Base-by-base conservation (phyloP, 2,888 invertebrate species). In the Cylindroiulus punctatus region DNA sequence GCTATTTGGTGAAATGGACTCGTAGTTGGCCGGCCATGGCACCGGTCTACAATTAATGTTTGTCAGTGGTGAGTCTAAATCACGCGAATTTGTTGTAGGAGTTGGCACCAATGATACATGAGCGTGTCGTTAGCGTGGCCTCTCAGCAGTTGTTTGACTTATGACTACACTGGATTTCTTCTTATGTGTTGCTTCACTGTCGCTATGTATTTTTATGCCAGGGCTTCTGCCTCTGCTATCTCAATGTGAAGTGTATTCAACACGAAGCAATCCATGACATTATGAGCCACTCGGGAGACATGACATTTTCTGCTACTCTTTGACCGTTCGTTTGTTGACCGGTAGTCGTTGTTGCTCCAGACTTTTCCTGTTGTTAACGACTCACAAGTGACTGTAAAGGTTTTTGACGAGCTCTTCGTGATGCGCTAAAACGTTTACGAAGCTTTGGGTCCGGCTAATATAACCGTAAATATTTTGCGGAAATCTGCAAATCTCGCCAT, bases 71-170 rank as follows among this genome's bases (percentile, higher is more conserved):
- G 83, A 42, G 22, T 83, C 44, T 83, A 83, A 83, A 83, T 83
- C 44, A 83, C 83, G 40, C 83, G 83, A 44, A 83, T 83, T 83
- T 83, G 40, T 26, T 83, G 83, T 83, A 22, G 83, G 5, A 83
- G 44, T 40, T 83, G 83, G 83, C 83, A 83, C 83, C 83, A 83
- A 83, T 83, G 83, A 83, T 83, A 83, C 83, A 83, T 83, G 83
- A 83, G 83, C 44, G 83, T 44, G 83, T 83, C 83, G 83, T 83
- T 83, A 42, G 83, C 44, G 83, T 83, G 83, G 83, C 44, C 83
- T 83, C 83, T 83, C 44, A 42, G 26, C 83, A 83, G 32, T 83
- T 83, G 42, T 26, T 83, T 83, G 83, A 83, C 83, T 83, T 83
- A 83, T 83, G 83, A n/a, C 40, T 26, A 22, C 40, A 76, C 30